Conservation (phyloP, 2,113 vertebrate genomes). For the Oxyura jamaicensis region DNA sequence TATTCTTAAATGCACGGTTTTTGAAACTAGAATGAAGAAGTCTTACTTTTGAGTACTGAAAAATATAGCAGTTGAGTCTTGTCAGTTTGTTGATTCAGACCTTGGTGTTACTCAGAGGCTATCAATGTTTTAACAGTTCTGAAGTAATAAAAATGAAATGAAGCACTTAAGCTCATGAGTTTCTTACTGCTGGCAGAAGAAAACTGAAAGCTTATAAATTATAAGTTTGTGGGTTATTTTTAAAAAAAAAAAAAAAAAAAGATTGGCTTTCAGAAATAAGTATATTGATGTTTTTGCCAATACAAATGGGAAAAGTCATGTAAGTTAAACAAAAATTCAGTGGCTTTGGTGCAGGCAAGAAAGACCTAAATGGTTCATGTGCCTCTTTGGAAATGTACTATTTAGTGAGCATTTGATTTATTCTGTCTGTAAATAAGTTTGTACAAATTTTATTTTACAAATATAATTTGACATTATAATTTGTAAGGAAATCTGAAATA, state of each 20-base stretch:
- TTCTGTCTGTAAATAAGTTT: not conserved
- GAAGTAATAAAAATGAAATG: not conserved
- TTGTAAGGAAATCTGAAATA: not conserved
- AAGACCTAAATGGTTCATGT: not conserved
- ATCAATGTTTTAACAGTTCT: not conserved
- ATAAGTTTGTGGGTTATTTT: not conserved
- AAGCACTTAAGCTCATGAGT: not conserved
- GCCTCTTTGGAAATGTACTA: not conserved
- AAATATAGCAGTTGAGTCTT: not conserved
- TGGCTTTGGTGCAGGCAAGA: not conserved
- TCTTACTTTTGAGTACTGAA: not conserved
- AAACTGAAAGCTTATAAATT: slow-evolving; percentile 20
- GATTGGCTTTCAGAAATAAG: not conserved
- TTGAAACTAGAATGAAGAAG: not conserved
- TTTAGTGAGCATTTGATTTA: not conserved
- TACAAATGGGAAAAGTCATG: not conserved
- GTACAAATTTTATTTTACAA: not conserved
- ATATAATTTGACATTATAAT: not conserved
- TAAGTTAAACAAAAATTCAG: not conserved
- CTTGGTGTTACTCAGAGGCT: slow-evolving; percentile 11
- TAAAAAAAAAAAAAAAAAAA: not conserved
- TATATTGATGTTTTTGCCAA: not conserved
- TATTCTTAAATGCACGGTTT: no score
- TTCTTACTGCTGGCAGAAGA: slow-evolving; percentile 18
- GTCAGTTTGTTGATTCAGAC: slow-evolving; percentile 8